phyloP scores from a whole-genome alignment of 2,888 invertebrate genomes.

The Metopia argyrocephala region DNA sequence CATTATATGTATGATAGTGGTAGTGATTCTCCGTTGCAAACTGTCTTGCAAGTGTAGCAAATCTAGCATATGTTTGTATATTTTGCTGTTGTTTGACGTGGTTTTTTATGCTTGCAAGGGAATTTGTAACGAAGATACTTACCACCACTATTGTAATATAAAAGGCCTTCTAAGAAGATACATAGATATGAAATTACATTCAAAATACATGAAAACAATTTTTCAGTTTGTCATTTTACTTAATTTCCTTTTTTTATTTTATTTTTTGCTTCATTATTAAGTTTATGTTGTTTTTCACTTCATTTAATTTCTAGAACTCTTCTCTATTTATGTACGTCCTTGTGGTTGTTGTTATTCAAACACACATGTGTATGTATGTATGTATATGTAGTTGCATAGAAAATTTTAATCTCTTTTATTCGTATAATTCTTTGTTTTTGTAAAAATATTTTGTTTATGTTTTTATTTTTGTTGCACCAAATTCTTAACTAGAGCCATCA shows the following conservation, averaged over 20 bases:
- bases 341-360: not conserved
- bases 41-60: no score
- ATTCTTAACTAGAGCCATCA: not conserved
- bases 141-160: no score
- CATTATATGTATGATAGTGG: no score
- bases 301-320: not conserved
- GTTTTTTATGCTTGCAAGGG: no score
- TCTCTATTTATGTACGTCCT: not conserved
- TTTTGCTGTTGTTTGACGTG: no score
- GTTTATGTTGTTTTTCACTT: constrained; percentile 2
- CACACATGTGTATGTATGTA: not conserved
- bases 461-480: not conserved
- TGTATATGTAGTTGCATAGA: not conserved
- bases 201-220: no score
- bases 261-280: not conserved
- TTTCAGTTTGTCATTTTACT: not conserved
- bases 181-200: no score
- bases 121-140: no score
- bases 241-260: not conserved
- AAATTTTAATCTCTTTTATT: no score
- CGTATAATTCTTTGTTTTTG: not conserved
- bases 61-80: no score
- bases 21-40: no score
- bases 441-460: not conserved
- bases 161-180: no score